Evolutionary conservation across 2,797 vertebrate genomes (phyloP), one percentile per base, ranked within the genome.

Genomic region (Acestrorhynchus altus): DNA sequence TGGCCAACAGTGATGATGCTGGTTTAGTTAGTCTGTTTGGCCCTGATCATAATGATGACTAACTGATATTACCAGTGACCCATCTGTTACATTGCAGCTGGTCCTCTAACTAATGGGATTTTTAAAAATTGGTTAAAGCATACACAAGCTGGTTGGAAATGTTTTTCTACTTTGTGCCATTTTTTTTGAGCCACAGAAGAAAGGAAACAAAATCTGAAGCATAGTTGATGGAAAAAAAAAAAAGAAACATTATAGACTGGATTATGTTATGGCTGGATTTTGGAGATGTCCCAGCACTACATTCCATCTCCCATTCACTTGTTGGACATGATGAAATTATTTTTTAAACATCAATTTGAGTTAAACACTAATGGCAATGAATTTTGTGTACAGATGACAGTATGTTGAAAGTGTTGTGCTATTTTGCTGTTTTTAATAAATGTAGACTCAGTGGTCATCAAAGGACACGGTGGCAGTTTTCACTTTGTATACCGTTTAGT

Each of bases 11-110:
- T 0, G 93, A 94, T 42, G 86, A 88, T 40, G 88, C 86, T 40
- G 87, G 86, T 42, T 88, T 96, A 76, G 87, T 86, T 20, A 76
- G 85, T 0, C 91, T 96, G 59, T 96, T 96, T 84, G 88, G 94
- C 77, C 88, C 92, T 5, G 93, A 91, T 90, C 83, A 56, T 57
- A 83, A 87, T 39, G 86, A 87, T 39, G 86, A 81, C 73, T 84
- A 86, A 80, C 8, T 57, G 22, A 20, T 18, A 31, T 2, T 8
- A n/a, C 44, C 8, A 10, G 1, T 16, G 13, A 13, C 4, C 4
- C 13, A 2, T 67, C 65, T 49, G 65, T 28, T 18, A 18, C 42
- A 26, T 6, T 1, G 7, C 64, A 66, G 64, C 22, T 13, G 24
- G n/a, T 24, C 10, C 40, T 46, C 40, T 26, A 11, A 46, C 12